Evolutionary conservation across 2,888 invertebrate genomes (phyloP), one percentile per base, ranked within the genome.

Genomic region (Dicyrtoma fusca): DNA sequence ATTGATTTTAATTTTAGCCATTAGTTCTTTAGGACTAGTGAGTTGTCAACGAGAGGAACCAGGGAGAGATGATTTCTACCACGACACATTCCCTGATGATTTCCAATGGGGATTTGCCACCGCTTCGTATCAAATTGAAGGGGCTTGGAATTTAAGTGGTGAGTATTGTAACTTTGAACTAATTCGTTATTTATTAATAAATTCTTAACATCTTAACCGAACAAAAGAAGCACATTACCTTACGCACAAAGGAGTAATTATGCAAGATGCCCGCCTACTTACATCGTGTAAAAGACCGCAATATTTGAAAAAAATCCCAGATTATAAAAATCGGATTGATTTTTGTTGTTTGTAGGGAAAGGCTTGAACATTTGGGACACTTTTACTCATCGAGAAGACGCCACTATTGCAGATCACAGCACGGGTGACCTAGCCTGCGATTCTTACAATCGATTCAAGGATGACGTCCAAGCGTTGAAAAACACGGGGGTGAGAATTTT

Each of bases 391-490:
- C 66, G 76, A n/a, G 17, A 42, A 5, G 75, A 77, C 17, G 82
- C 83, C 1, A 75, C 81, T 13, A 81, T 84, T 1, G 73, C 78
- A 4, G 81, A 83, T 51, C 79, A 82, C 0, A 82, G 82, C 21
- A 83, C 82, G 0, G 84, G 84, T 0, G 83, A 84, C 64, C 78
- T 83, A 3, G 83, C 84, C 0, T 84, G 84, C 75, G 85, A 85
- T 76, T 83, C 83, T 63, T 84, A 84, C 77, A 82, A 85, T 77
- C 82, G 81, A 68, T 84, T 82, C 75, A 81, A 82, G 72, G 83
- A 83, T 64, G 85, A 86, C 76, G 82, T 85, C 1, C 76, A 82
- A 57, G 81, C 84, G 23, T 76, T 85, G 44, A 83, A 83, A 71
- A 73, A 79, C 13, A 77, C 84, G 2, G 84, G 84, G 71, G 83